Evolutionary conservation across 2,797 vertebrate genomes (phyloP), one percentile per base, ranked within the genome.

Genomic region (Smutsia temminckii): DNA sequence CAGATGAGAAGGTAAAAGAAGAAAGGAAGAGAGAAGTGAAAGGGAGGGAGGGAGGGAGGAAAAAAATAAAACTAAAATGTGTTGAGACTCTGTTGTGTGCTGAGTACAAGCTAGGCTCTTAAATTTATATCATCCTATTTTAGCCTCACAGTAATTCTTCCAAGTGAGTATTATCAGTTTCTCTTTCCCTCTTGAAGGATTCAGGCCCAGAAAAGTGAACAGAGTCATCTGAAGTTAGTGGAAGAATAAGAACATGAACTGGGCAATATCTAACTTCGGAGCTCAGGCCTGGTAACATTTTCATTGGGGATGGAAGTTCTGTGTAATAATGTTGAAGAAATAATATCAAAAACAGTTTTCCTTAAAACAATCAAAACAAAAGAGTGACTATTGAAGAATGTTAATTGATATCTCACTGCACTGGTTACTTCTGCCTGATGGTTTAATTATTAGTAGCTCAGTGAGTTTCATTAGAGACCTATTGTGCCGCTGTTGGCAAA

Each of bases 401-500:
- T 95, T 98, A 98, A 97, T 97, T 97, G 96, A 98, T 97, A 97
- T 92, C 95, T 98, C 69, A 57, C 84, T 96, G 88, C 89, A 97
- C 97, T 97, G 97, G 96, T 98, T 98, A 97, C 97, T 98, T 98
- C 97, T 95, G 95, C 96, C 88, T 97, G 96, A 97, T 98, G 96
- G 95, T 98, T 98, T 98, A 98, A 98, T 98, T 98, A 98, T 98
- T 98, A 98, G 98, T 97, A 98, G 97, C 97, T 97, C 96, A 74
- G 89, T 97, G 97, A 96, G 95, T 98, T 98, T 98, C 98, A 98
- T 98, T 98, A 98, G 98, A 97, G 98, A 98, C 98, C 97, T 97
- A 98, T 98, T 98, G 98, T 98, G 97, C 97, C 49, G 96, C 98
- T 99, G 98, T 98, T 99, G 98, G 98, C 98, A 98, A 99, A 98